Evolutionary conservation across 2,797 vertebrate genomes (phyloP), one percentile per base, ranked within the genome.

Genomic region (Naso thynnoides): DNA sequence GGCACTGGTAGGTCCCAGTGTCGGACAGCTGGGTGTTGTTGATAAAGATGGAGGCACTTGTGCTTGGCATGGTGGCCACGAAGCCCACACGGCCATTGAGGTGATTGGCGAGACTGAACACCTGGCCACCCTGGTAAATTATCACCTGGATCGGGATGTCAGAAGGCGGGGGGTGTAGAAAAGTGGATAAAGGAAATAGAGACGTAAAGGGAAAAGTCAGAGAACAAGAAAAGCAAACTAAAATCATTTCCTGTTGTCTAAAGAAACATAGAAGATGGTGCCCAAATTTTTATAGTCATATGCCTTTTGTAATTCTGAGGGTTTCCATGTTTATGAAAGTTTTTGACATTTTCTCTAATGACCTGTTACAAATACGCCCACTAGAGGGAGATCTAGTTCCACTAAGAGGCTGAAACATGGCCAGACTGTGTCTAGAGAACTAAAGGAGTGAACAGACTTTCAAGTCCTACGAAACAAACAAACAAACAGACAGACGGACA

Each of bases 11-110:
- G 0, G 98, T 99, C 84, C 98, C 98, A 2, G 98, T 99, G 92
- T 99, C 98, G 0, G 97, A 96, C 8, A 99, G 95, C 93, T 98
- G 97, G 50, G 97, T 99, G 92, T 97, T 99, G 94, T 99, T 99
- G 94, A 99, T 99, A 94, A 99, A 97, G 92, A 99, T 97, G 86
- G 98, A 99, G 95, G 97, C 98, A 95, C 97, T 99, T 94, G 97
- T 99, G 86, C 96, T 96, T 83, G 98, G 98, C 98, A 99, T 98
- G 79, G 96, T 98, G 93, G 95, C 94, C 84, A 95, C 95, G 78
- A 99, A 99, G 81, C 97, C 97, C 86, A 99, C 97, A 74, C 98
- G 95, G 29, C 97, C 96, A 10, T 95, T 95, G 91, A 99, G 97
- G 70, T 96, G 96, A 83, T 96, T 95, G 76, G 97, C 95, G 42